A percentile compares a stretch with the other conserved stretches of the same genome.
phyloP scores from a whole-genome alignment of 2,113 vertebrate genomes.

The Lycaon pictus region DNA sequence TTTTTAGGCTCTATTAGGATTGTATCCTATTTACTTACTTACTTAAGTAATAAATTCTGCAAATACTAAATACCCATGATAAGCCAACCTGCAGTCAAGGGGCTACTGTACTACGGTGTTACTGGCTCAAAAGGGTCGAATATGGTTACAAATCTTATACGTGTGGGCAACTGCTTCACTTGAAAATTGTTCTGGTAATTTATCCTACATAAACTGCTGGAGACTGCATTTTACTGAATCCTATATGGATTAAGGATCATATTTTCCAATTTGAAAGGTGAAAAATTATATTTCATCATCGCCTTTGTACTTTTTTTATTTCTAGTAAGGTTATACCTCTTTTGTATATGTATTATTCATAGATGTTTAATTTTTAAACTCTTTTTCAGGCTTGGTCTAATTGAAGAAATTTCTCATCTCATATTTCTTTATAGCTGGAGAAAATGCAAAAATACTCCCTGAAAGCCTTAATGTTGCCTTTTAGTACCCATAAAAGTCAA shows the following conservation, averaged over 20 bases:
- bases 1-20: slow-evolving; percentile 42
- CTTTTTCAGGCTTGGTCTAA: slow-evolving; percentile 41
- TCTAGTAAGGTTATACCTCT: slow-evolving; percentile 33
- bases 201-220: neutral
- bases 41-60: neutral
- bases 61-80: neutral
- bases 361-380: slow-evolving; percentile 75
- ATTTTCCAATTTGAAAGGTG: slow-evolving; percentile 27
- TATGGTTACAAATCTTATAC: neutral
- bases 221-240: neutral
- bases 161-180: neutral
- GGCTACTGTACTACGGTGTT: neutral
- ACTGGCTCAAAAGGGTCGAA: neutral
- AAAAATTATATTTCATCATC: slow-evolving; percentile 30
- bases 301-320: neutral
- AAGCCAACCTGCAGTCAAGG: neutral
- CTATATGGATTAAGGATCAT: neutral
- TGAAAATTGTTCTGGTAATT: neutral
- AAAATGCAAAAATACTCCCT: slow-evolving; percentile 67
- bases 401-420: slow-evolving; percentile 64
- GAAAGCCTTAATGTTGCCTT: slow-evolving; percentile 54
- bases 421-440: slow-evolving; percentile 58
- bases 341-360: slow-evolving; percentile 55
- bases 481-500: slow-evolving; percentile 64
- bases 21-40: neutral